Evolutionary conservation across 1,140 invertebrate genomes (phyloP), one percentile per base, ranked within the genome.

Genomic region (Meloidogyne floridensis): DNA sequence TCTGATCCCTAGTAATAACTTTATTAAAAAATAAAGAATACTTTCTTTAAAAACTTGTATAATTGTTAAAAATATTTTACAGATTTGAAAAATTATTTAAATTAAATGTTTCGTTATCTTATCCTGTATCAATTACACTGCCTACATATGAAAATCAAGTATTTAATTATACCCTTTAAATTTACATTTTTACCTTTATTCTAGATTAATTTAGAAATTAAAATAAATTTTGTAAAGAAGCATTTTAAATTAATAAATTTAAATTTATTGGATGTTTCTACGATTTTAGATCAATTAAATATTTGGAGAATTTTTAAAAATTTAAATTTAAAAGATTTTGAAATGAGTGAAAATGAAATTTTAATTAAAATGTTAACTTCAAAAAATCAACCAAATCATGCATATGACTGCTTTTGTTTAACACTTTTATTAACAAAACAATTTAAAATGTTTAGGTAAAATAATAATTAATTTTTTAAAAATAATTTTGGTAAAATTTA

Each of bases 361-460:
- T 59, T 59, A 59, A 59, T 59, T 59, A 59, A 59, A 59, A 15
- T 59, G n/a, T 59, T 59, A 59, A 59, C 56, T 4, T 15, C 56
- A 59, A 59, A 59, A 59, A 1, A 15, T 15, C 56, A 59, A 9
- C 56, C 56, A 59, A 59, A 4, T 59, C 13, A 59, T 59, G 13
- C 51, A 56, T 76, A 59, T 76, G 75, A 76, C 8, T 43, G 65
- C 53, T 76, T 76, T 42, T 76, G 75, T 15, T 54, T 76, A 65
- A 42, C 51, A 11, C 8, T 76, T 13, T 15, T 76, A 65, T 6
- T 76, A 13, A 54, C 75, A 9, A 54, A 53, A 6, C 75, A 76
- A 76, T 76, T 76, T 42, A 76, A 54, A 76, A 13, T 76, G 47
- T 76, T 76, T 54, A 76, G 51, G 75, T 76, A n/a, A 47, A 6